Conservation (phyloP, 2,113 vertebrate genomes). For the Australoheros scitulus region DNA sequence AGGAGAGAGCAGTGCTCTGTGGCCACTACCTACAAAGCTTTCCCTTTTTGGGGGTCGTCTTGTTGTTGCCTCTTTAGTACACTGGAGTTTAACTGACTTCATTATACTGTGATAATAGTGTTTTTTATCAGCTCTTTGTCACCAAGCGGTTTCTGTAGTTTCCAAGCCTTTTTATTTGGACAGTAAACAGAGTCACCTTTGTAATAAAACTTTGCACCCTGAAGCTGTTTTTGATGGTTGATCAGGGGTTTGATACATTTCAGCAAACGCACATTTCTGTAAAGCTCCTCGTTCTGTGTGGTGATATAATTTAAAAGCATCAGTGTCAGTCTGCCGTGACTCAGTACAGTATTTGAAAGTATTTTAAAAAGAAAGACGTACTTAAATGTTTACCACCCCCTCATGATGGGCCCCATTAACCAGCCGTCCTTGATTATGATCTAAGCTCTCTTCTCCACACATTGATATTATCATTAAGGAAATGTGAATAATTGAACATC, state of each 20-base stretch:
- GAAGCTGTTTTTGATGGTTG: neutral
- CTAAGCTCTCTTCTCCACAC: conserved; percentile 49
- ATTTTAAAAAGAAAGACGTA: conserved; percentile 35
- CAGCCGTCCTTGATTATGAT: conserved; percentile 58
- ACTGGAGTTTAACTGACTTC: neutral
- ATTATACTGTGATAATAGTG: too few relatives aligned
- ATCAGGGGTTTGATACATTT: neutral
- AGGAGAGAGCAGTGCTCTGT: too few relatives aligned
- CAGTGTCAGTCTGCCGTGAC: conserved; percentile 21
- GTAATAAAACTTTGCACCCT: too few relatives aligned
- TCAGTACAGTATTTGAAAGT: conserved; percentile 37
- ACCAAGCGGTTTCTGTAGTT: too few relatives aligned
- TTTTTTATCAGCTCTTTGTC: too few relatives aligned
- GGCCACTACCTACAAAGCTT: too few relatives aligned
- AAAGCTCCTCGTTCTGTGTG: neutral
- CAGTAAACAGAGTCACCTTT: neutral
- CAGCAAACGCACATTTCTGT: neutral
- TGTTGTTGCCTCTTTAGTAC: too few relatives aligned
- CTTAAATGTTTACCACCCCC: conserved; percentile 27
- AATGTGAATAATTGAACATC: conserved; percentile 76
- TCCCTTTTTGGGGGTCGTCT: too few relatives aligned
- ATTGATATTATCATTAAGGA: conserved; percentile 73
- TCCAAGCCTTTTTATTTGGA: too few relatives aligned
- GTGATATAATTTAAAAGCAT: neutral
- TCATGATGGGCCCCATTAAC: conserved; percentile 32